Evolutionary conservation across 2,113 vertebrate genomes (phyloP).

Genomic region (Gila orcuttii): DNA sequence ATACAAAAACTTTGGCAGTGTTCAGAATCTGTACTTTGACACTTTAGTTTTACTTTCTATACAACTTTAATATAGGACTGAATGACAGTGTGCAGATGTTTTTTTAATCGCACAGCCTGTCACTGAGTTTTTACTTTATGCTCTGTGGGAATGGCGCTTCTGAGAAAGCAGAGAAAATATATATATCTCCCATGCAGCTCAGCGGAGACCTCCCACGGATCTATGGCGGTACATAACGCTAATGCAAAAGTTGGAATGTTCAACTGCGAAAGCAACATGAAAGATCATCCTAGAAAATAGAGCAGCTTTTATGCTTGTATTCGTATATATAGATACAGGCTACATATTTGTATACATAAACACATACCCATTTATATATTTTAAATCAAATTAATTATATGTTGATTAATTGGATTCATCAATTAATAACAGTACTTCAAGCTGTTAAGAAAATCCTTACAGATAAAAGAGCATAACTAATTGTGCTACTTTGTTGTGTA

Average conservation of each 20-base stretch:
- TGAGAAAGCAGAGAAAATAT: slow-evolving; percentile 12
- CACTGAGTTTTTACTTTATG: slow-evolving; percentile 33
- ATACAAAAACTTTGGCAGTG: slow-evolving; percentile 19
- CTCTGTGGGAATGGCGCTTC: slow-evolving; percentile 1
- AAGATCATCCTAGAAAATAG: slow-evolving; percentile 4
- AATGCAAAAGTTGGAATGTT: slow-evolving; percentile 19
- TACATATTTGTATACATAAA: background rate
- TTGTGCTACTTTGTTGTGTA: background rate
- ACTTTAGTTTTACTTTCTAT: slow-evolving; percentile 36
- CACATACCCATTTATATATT: background rate
- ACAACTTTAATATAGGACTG: slow-evolving; percentile 30
- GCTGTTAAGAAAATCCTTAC: background rate
- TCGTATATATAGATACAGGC: background rate
- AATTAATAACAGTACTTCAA: background rate
- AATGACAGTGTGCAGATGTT: slow-evolving; percentile 45
- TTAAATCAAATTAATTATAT: background rate
- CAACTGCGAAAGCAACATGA: background rate
- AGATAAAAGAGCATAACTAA: background rate
- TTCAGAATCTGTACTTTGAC: slow-evolving; percentile 41
- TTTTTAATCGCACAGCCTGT: slow-evolving; percentile 48
- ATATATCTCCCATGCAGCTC: slow-evolving; percentile 32
- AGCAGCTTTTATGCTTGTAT: background rate
- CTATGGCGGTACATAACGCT: slow-evolving; percentile 1
- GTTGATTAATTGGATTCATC: no score
- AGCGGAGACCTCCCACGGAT: slow-evolving; percentile 25